phyloP scores from a whole-genome alignment of 2,888 invertebrate genomes.

The Artemia sp. region DNA sequence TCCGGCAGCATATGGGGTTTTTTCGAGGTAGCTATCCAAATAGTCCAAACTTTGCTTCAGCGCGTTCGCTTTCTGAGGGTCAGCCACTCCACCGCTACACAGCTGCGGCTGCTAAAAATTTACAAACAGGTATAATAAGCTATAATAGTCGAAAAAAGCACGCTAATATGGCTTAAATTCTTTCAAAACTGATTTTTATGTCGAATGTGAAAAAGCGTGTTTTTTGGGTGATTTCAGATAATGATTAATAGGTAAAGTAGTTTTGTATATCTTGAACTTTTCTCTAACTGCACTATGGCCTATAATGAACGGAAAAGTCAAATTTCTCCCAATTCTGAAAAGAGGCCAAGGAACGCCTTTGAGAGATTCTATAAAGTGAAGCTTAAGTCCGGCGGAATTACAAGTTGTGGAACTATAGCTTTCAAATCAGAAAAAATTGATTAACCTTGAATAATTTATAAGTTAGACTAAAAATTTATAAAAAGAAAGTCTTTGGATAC shows the following conservation, averaged over 20 bases:
- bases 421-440: too few relatives aligned
- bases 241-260: neutral
- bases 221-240: neutral
- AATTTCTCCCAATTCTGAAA: too few relatives aligned
- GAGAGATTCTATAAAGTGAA: too few relatives aligned
- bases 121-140: slow-evolving; percentile 4
- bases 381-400: too few relatives aligned
- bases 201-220: neutral
- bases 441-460: too few relatives aligned
- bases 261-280: too few relatives aligned
- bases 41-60: slow-evolving; percentile 29
- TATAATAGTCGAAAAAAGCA: neutral
- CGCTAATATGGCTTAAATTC: neutral
- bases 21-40: slow-evolving; percentile 28
- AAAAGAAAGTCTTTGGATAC: too few relatives aligned
- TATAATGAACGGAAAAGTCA: too few relatives aligned
- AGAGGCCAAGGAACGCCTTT: too few relatives aligned
- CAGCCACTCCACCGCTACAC: slow-evolving; percentile 25
- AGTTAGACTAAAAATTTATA: too few relatives aligned
- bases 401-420: too few relatives aligned
- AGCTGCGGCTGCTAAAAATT: slow-evolving; percentile 25
- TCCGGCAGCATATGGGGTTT: slow-evolving; percentile 29
- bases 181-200: neutral
- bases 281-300: too few relatives aligned
- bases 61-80: slow-evolving; percentile 28